These are phyloP conservation scores for Palythoa caribaeorum DNA, from an alignment of 92 coral and sea anemone species.

Conservation along the genomic window DNA sequence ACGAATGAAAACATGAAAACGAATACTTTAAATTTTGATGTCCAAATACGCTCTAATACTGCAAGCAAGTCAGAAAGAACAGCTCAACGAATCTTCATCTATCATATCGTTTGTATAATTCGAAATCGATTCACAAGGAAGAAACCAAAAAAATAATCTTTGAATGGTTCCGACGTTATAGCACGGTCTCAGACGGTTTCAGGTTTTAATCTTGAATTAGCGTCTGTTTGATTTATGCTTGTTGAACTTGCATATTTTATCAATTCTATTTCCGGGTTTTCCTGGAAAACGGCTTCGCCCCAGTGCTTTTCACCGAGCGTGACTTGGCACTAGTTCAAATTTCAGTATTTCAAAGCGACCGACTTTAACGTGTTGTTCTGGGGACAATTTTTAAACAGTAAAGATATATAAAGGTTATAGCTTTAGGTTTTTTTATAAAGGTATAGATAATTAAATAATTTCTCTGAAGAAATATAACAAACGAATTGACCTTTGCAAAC, in stretches of 20 bases:
- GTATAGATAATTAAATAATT: too few species aligned
- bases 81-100: too few species aligned
- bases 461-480: neutral
- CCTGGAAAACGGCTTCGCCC: slow-evolving; percentile 48
- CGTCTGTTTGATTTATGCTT: neutral
- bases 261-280: slow-evolving; percentile 48
- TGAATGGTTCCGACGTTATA: neutral
- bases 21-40: neutral
- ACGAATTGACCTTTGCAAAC: neutral
- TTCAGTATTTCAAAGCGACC: neutral
- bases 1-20: neutral
- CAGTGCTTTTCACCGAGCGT: slow-evolving; percentile 27
- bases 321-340: slow-evolving; percentile 36
- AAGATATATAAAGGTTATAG: neutral
- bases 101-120: too few species aligned
- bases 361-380: neutral
- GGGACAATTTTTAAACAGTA: neutral
- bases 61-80: too few species aligned
- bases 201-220: neutral
- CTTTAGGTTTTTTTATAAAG: too few species aligned
- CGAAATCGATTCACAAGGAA: neutral
- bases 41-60: neutral
- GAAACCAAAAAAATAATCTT: neutral
- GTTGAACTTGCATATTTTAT: slow-evolving; percentile 19
- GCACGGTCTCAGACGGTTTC: neutral